These are phyloP conservation scores for Aphelinus certus DNA, from an alignment of 1,140 invertebrate genomes.

Conservation along the genomic window DNA sequence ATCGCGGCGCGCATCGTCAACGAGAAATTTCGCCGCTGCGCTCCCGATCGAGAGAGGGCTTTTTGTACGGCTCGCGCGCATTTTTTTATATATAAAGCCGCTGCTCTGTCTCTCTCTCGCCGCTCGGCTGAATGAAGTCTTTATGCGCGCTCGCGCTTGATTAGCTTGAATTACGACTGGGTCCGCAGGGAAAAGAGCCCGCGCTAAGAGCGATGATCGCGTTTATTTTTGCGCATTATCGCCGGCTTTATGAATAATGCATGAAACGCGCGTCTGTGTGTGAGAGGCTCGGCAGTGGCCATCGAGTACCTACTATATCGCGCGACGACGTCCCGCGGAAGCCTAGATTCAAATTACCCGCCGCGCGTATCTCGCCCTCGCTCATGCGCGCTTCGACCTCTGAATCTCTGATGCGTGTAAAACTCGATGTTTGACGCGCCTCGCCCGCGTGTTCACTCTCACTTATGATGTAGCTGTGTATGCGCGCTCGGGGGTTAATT, in stretches of 20 bases:
- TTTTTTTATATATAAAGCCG: constrained; percentile 9
- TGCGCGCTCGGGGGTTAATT: too few species aligned
- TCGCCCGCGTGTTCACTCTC: neutral
- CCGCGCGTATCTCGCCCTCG: too few species aligned
- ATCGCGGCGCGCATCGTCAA: neutral
- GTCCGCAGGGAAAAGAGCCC: neutral
- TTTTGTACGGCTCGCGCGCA: neutral
- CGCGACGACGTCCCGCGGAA: neutral
- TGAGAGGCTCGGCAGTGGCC: too few species aligned
- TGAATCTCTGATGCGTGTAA: constrained; percentile 32
- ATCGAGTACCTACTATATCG: too few species aligned
- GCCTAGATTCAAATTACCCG: constrained; percentile 31
- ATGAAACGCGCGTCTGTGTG: constrained; percentile 14
- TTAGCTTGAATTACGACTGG: constrained; percentile 33
- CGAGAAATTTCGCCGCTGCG: constrained; percentile 3
- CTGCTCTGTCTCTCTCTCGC: neutral
- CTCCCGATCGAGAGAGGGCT: too few species aligned
- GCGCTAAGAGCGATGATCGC: constrained; percentile 23
- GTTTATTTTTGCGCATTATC: constrained; percentile 38
- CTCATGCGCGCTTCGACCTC: neutral
- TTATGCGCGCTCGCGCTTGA: constrained; percentile 19
- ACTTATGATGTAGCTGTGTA: neutral
- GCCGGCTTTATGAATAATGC: constrained; percentile 37
- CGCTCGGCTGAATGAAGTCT: constrained; percentile 37
- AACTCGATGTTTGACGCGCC: constrained; percentile 10